These are phyloP conservation scores for Scomber scombrus DNA, from an alignment of 2,113 vertebrate species.

Conservation along the genomic window DNA sequence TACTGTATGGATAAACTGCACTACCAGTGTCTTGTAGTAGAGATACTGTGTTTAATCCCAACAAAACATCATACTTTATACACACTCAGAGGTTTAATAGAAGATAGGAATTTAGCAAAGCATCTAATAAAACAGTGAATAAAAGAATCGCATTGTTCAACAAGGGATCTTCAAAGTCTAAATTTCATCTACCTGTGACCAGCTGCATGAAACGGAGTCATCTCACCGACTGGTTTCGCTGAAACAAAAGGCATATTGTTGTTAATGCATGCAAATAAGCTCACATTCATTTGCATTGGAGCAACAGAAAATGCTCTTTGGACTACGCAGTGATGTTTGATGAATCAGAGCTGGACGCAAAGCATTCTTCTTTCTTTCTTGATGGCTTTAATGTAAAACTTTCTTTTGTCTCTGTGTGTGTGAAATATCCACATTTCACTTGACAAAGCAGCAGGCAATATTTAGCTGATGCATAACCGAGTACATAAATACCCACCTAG, in stretches of 20 bases:
- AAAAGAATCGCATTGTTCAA: background rate
- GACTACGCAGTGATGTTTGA: background rate
- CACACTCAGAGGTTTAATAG: too few relatives aligned
- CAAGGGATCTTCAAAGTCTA: background rate
- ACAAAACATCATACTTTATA: too few relatives aligned
- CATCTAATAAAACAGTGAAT: too few relatives aligned
- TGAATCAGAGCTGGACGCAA: background rate
- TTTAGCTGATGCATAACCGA: too few relatives aligned
- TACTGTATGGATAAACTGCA: too few relatives aligned
- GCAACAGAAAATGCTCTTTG: slow-evolving; percentile 9
- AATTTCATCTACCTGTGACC: slow-evolving; percentile 36
- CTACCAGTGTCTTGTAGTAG: too few relatives aligned
- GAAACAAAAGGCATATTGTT: slow-evolving; percentile 44
- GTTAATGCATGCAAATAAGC: slow-evolving; percentile 47
- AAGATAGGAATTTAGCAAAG: too few relatives aligned
- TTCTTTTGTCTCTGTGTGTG: too few relatives aligned
- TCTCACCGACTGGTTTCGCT: slow-evolving; percentile 29
- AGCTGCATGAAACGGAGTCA: slow-evolving; percentile 1
- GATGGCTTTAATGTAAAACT: background rate
- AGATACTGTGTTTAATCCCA: too few relatives aligned
- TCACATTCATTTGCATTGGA: slow-evolving; percentile 28
- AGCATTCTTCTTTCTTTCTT: background rate
- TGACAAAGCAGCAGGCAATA: too few relatives aligned
- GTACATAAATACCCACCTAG: too few relatives aligned
- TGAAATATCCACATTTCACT: too few relatives aligned